Conservation (phyloP, 2,888 invertebrate species). For the Notodonta dromedarius region DNA sequence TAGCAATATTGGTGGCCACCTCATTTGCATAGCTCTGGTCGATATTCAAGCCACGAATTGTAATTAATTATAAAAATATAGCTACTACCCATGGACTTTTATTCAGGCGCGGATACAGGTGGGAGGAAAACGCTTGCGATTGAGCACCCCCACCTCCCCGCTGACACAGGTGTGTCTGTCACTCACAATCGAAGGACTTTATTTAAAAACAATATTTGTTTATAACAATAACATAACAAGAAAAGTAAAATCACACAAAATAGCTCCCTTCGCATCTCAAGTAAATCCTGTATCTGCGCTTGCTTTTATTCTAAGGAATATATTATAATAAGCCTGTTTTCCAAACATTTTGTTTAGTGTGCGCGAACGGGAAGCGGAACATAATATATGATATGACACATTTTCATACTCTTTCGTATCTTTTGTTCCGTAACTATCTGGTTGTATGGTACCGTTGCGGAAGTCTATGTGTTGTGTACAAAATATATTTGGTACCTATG, state of each 20-base stretch:
- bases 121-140: too few relatives aligned
- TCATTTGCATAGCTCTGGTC: background rate
- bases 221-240: too few relatives aligned
- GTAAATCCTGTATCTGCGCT: too few relatives aligned
- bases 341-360: slow-evolving; percentile 19
- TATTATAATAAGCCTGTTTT: slow-evolving; percentile 15
- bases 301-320: slow-evolving; percentile 8
- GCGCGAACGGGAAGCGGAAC: slow-evolving; percentile 14
- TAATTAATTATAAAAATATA: slow-evolving; percentile 12
- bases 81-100: slow-evolving; percentile 5
- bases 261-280: too few relatives aligned
- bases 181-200: too few relatives aligned
- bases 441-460: slow-evolving; percentile 24
- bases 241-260: too few relatives aligned
- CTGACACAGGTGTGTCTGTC: too few relatives aligned
- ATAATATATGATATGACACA: slow-evolving; percentile 14
- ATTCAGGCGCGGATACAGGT: too few relatives aligned
- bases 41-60: slow-evolving; percentile 8
- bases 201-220: too few relatives aligned
- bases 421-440: background rate
- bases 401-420: background rate
- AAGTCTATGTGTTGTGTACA: slow-evolving; percentile 42
- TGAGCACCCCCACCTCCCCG: too few relatives aligned
- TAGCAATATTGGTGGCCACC: too few relatives aligned
- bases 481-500: slow-evolving; percentile 36